Conservation (phyloP, 2,113 vertebrate genomes). For the Cephalopholis sonnerati region DNA sequence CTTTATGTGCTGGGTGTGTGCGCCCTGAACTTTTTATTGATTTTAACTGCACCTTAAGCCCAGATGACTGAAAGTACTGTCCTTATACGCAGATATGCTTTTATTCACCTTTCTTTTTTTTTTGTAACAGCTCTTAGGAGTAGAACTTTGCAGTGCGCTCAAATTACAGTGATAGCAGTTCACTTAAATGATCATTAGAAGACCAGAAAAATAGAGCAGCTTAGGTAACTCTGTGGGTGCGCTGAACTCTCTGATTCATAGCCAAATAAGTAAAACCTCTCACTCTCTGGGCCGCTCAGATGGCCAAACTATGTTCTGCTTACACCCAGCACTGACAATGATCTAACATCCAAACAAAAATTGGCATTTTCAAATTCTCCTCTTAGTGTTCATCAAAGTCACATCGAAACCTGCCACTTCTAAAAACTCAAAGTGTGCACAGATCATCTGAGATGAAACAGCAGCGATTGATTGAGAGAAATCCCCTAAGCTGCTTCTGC, state of each 20-base stretch:
- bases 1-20: conserved; percentile 11
- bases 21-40: conserved; percentile 25
- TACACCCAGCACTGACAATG: background rate
- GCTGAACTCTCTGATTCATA: conserved; percentile 43
- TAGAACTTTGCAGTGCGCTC: background rate
- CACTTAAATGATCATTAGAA: conserved; percentile 10
- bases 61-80: conserved; percentile 20
- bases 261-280: conserved; percentile 36
- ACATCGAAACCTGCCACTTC: conserved; percentile 29
- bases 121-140: conserved; percentile 6
- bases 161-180: conserved; percentile 11
- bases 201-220: conserved; percentile 26
- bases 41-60: conserved; percentile 27
- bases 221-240: conserved; percentile 23
- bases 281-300: conserved; percentile 28
- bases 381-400: conserved; percentile 52
- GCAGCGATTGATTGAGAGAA: conserved; percentile 55
- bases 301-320: conserved; percentile 22
- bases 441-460: conserved; percentile 59
- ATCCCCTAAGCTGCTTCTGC: conserved; percentile 55
- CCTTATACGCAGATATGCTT: background rate
- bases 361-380: conserved; percentile 39
- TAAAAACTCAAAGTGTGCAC: conserved; percentile 40
- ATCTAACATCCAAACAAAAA: conserved; percentile 51
- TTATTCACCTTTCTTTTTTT: conserved; percentile 8